phyloP scores from a whole-genome alignment of 1,140 invertebrate genomes.

The Pseudomyrmex pallidus region DNA sequence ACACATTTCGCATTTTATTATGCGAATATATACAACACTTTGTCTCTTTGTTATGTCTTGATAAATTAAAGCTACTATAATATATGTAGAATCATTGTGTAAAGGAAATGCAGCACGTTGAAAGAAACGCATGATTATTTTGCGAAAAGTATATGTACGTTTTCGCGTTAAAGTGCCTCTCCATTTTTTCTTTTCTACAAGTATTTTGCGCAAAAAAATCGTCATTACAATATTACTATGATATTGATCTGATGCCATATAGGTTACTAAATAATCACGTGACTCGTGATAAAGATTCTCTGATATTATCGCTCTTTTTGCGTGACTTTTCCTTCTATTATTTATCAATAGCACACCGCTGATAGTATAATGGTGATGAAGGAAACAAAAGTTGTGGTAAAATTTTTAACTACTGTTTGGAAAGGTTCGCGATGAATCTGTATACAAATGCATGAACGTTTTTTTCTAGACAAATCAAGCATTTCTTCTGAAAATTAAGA shows the following conservation, averaged over 20 bases:
- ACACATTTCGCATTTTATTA: too few relatives aligned
- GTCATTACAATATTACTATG: constrained; percentile 29
- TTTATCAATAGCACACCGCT: too few relatives aligned
- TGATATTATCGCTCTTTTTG: neutral
- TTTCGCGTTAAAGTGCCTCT: constrained; percentile 11
- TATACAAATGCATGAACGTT: neutral
- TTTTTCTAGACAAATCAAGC: neutral
- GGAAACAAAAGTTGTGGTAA: too few relatives aligned
- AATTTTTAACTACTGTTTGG: too few relatives aligned
- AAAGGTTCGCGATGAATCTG: neutral
- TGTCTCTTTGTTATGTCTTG: neutral
- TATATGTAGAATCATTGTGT: neutral
- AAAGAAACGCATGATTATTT: neutral
- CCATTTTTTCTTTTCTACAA: constrained; percentile 4
- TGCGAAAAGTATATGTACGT: neutral
- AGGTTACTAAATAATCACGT: neutral
- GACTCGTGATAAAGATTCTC: neutral
- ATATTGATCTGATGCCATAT: constrained; percentile 10
- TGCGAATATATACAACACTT: neutral
- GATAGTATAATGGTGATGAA: neutral
- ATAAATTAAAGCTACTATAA: neutral
- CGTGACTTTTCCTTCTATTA: neutral
- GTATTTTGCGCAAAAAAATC: neutral
- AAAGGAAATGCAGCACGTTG: neutral
- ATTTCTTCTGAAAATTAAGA: constrained; percentile 28